Conservation (phyloP, 2,797 vertebrate species). For the Xenops minutus region DNA sequence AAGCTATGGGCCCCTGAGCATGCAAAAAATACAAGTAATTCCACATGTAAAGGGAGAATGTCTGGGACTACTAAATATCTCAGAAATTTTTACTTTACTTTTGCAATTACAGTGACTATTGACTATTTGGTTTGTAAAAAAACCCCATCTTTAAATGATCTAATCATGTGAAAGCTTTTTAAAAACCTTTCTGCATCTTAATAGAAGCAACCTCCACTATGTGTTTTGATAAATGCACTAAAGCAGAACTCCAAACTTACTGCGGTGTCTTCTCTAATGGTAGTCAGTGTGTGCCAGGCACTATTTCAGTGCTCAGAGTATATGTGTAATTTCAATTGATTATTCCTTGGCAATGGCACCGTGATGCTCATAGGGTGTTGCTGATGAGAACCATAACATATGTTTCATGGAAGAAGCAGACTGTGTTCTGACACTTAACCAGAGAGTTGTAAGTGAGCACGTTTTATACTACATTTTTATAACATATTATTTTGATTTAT, state of each 20-base stretch:
- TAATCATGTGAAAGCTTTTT: neutral
- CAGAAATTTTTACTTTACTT: neutral
- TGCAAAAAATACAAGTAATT: neutral
- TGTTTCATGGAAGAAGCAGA: neutral
- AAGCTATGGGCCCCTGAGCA: neutral
- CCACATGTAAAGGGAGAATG: neutral
- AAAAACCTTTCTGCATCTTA: neutral
- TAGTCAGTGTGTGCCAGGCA: neutral
- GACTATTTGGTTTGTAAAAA: neutral
- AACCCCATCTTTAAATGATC: neutral
- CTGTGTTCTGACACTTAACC: constrained; percentile 19
- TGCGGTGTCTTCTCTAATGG: neutral
- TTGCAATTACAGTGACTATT: neutral
- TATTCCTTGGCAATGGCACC: constrained; percentile 15
- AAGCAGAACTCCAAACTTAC: neutral
- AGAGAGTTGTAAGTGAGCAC: neutral
- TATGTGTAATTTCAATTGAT: constrained; percentile 17
- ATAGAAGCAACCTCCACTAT: neutral
- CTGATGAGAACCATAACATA: constrained; percentile 34
- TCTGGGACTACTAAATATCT: neutral
- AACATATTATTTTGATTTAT: neutral
- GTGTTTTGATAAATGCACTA: neutral
- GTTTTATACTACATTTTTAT: neutral
- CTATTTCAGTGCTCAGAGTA: neutral
- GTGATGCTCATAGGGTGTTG: neutral